Evolutionary conservation across 2,797 vertebrate genomes (phyloP), one percentile per base, ranked within the genome.

Genomic region (Leptodactylus fallax): DNA sequence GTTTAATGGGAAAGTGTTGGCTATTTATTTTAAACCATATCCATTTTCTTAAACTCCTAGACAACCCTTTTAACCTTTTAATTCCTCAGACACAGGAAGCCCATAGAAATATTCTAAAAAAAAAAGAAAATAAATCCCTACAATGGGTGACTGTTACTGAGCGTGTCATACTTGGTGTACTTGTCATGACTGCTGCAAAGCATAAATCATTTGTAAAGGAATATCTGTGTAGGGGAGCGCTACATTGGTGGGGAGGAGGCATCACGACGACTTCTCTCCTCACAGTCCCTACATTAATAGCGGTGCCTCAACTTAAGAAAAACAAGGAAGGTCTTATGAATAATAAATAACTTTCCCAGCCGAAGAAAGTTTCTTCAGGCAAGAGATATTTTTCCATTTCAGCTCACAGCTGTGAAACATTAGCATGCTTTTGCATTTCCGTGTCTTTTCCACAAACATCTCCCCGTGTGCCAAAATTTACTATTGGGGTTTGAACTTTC

Each of bases 371-470:
- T 90, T 90, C 89, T 91, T 87, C 83, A 90, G 81, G 79, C 85
- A 85, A 81, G 76, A 79, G 81, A 86, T 69, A 86, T 85, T 91
- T 67, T 90, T 89, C 83, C 76, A 83, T 90, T 90, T 81, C 88
- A 85, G 87, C 87, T 90, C 91, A 90, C 91, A 91, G 91, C 92
- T 93, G 90, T 91, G 88, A 92, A 88, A 87, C 81, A 93, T 92
- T 92, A 92, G 80, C 87, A 87, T 85, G 77, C 88, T 90, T 89
- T 79, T 87, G 87, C 49, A 90, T 90, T 93, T 91, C 90, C 87
- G 79, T 53, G 56, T 71, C 86, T 90, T 85, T 84, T 87, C 87
- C 90, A 80, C n/a, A 72, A 78, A 89, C 77, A 81, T 71, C 49
- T 89, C 85, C 79, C 78, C 25, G 36, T 74, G 55, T 81, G 80